Conservation (phyloP, 1,140 invertebrate genomes). For the Eumaeus atala region DNA sequence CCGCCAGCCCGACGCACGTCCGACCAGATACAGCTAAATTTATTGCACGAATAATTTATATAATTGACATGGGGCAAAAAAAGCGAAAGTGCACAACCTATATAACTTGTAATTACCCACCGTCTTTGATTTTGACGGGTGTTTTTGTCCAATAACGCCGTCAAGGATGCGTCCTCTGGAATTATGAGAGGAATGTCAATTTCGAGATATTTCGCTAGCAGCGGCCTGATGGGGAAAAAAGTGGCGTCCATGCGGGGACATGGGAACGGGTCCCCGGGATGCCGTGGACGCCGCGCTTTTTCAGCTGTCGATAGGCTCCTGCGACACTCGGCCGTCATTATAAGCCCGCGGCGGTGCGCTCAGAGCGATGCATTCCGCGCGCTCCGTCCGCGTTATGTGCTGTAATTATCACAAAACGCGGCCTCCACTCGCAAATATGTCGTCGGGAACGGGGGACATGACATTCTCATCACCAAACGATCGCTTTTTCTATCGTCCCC, state of each 20-base stretch:
- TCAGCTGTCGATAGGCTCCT: conserved; percentile 54
- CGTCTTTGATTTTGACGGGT: conserved; percentile 49
- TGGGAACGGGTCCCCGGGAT: conserved; percentile 53
- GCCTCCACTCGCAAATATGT: conserved; percentile 69
- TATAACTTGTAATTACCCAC: conserved; percentile 45
- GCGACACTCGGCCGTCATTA: conserved; percentile 66
- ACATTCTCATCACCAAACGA: conserved; percentile 70
- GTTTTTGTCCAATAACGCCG: conserved; percentile 42
- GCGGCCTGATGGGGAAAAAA: conserved; percentile 58
- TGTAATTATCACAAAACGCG: conserved; percentile 70
- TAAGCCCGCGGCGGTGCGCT: conserved; percentile 64
- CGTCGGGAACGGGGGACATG: conserved; percentile 68
- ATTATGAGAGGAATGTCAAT: conserved; percentile 70
- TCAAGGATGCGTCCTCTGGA: conserved; percentile 60
- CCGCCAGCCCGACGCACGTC: conserved; percentile 54
- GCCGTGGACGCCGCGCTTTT: conserved; percentile 49
- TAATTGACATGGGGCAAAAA: conserved; percentile 71
- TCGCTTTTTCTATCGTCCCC: conserved; percentile 52
- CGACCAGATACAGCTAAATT: conserved; percentile 65
- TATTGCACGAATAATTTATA: conserved; percentile 73
- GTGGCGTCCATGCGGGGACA: conserved; percentile 35
- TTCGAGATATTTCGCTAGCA: conserved; percentile 67
- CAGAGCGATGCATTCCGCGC: conserved; percentile 60
- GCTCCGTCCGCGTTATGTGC: conserved; percentile 61
- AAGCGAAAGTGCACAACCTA: conserved; percentile 64